Evolutionary conservation across 2,113 vertebrate species (phyloP).

Genomic region (Opisthocomus hoazin): DNA sequence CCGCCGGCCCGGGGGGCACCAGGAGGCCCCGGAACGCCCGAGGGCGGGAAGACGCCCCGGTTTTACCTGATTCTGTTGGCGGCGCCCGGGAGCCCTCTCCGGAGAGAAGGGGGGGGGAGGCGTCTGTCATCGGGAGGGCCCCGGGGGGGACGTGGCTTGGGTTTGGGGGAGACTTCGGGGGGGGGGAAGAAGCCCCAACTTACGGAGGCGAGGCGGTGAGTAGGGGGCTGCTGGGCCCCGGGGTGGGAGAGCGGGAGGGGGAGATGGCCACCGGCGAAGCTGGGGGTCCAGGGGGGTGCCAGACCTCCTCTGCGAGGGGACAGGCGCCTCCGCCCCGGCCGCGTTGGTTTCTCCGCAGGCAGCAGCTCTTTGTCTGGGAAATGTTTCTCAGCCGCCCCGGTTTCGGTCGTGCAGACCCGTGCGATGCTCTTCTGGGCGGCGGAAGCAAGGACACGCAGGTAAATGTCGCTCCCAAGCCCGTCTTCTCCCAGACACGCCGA

Average conservation of each 20-base stretch:
- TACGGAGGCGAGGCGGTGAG: not conserved
- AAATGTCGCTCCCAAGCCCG: not conserved
- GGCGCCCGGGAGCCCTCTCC: not conserved
- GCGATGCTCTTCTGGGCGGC: not conserved
- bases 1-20: not conserved
- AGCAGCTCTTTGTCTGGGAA: too few species aligned
- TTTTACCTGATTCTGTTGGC: not conserved
- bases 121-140: not conserved
- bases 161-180: not conserved
- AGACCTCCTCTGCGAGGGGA: too few species aligned
- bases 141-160: not conserved
- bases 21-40: not conserved
- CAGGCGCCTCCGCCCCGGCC: too few species aligned
- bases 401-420: fast-evolving
- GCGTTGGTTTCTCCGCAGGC: not conserved
- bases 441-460: not conserved
- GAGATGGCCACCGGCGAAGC: fast-evolving
- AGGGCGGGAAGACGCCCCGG: too few species aligned
- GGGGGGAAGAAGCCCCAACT: too few species aligned
- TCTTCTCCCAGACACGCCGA: not conserved
- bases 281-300: fast-evolving
- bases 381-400: fast-evolving
- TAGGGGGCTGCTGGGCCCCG: not conserved
- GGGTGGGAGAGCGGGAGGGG: not conserved
- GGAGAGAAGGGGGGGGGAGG: not conserved